These are phyloP conservation scores for Fragum fragum DNA, from an alignment of 2,888 invertebrate genomes.

Conservation along the genomic window DNA sequence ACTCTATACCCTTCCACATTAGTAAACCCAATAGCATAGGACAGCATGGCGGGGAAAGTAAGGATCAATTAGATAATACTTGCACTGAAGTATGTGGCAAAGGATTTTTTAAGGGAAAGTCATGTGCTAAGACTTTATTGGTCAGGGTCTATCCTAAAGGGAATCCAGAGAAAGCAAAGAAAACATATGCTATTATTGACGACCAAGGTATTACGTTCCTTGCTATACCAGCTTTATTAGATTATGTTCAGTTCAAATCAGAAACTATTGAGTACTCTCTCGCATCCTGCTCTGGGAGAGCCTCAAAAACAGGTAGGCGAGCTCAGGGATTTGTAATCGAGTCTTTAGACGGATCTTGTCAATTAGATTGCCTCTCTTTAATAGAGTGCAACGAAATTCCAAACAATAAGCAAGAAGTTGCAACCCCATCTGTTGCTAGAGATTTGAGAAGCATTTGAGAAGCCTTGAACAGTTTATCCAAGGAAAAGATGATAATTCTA, in stretches of 20 bases:
- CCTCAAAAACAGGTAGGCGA: conserved; percentile 35
- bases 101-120: no score
- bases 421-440: no score
- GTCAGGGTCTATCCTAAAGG: conserved; percentile 4
- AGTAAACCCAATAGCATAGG: no score
- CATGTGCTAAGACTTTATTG: no score
- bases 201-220: conserved; percentile 18
- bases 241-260: conserved; percentile 18
- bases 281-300: conserved; percentile 56
- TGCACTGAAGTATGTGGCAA: conserved; percentile 24
- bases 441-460: conserved; percentile 29
- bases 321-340: conserved; percentile 36
- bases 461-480: conserved; percentile 17
- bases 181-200: conserved; percentile 15
- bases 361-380: no score
- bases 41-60: no score
- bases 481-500: not conserved
- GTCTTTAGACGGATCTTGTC: conserved; percentile 40
- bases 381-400: no score
- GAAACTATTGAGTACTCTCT: conserved; percentile 38
- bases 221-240: conserved; percentile 51
- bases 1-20: no score
- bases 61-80: not conserved
- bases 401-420: no score
- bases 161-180: not conserved